Conservation (phyloP, 2,113 vertebrate species). For the Axis porcinus region DNA sequence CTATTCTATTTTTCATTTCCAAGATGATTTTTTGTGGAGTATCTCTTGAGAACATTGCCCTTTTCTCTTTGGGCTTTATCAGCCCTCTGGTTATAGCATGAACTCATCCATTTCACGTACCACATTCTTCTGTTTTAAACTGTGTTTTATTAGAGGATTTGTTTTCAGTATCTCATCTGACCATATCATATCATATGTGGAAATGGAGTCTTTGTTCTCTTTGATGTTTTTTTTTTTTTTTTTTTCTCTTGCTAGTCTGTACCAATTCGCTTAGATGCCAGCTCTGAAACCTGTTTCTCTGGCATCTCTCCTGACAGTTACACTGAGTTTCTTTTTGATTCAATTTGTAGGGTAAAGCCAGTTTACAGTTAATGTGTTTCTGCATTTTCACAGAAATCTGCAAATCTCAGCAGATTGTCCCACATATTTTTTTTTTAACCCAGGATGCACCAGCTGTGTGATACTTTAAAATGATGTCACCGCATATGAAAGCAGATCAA, state of each 20-base stretch:
- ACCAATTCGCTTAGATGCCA: neutral
- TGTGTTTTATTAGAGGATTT: slow-evolving; percentile 52
- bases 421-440: neutral
- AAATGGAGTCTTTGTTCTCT: slow-evolving; percentile 2
- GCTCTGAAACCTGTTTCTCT: slow-evolving; percentile 7
- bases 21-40: neutral
- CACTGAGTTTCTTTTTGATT: neutral
- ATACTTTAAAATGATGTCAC: neutral
- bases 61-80: slow-evolving; percentile 21
- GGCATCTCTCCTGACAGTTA: neutral
- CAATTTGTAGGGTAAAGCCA: neutral
- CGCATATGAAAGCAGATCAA: neutral
- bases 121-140: slow-evolving; percentile 8
- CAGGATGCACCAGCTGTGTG: neutral
- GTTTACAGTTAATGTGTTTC: neutral
- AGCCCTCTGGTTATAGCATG: neutral
- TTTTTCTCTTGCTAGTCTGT: neutral
- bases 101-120: slow-evolving; percentile 35
- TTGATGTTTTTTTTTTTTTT: neutral
- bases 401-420: neutral
- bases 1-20: neutral
- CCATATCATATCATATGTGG: neutral
- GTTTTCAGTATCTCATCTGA: slow-evolving; percentile 39
- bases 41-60: neutral
- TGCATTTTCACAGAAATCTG: neutral